These are phyloP conservation scores for Silurus asotus DNA, from an alignment of 2,113 vertebrate species.

Conservation along the genomic window DNA sequence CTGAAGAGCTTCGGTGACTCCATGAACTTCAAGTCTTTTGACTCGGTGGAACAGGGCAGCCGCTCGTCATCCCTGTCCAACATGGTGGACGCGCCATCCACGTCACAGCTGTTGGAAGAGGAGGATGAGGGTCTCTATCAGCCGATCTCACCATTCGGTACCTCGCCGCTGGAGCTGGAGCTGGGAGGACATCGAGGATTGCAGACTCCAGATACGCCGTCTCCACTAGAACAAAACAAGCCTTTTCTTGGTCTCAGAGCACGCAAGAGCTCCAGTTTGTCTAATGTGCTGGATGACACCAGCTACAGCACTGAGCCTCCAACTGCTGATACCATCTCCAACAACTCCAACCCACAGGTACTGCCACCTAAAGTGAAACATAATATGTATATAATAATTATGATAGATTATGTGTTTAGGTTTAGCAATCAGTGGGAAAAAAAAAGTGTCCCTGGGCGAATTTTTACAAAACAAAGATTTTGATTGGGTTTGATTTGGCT, in stretches of 20 bases:
- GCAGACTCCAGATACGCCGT: conserved; percentile 81
- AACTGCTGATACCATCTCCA: conserved; percentile 75
- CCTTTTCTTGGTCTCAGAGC: conserved; percentile 75
- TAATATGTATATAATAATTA: background rate
- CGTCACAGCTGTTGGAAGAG: conserved; percentile 57
- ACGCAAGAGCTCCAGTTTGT: conserved; percentile 93
- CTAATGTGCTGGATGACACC: conserved; percentile 90
- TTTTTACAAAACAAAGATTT: background rate
- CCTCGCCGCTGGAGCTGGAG: conserved; percentile 82
- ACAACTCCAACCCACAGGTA: conserved; percentile 48
- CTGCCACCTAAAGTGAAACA: background rate
- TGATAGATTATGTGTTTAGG: background rate
- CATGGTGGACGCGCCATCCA: conserved; percentile 64
- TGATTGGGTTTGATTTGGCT: background rate
- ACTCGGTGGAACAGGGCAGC: conserved; percentile 79
- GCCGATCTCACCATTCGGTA: conserved; percentile 83
- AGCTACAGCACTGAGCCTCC: conserved; percentile 82
- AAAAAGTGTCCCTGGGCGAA: background rate
- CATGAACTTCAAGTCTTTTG: conserved; percentile 81
- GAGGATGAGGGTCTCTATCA: conserved; percentile 76
- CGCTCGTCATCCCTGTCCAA: conserved; percentile 78
- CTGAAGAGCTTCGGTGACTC: conserved; percentile 67
- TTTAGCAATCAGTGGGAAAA: background rate
- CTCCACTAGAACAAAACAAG: conserved; percentile 81
- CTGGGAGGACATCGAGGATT: conserved; percentile 65